These are phyloP conservation scores for Allacma fusca DNA, from an alignment of 2,888 invertebrate genomes.

Conservation along the genomic window DNA sequence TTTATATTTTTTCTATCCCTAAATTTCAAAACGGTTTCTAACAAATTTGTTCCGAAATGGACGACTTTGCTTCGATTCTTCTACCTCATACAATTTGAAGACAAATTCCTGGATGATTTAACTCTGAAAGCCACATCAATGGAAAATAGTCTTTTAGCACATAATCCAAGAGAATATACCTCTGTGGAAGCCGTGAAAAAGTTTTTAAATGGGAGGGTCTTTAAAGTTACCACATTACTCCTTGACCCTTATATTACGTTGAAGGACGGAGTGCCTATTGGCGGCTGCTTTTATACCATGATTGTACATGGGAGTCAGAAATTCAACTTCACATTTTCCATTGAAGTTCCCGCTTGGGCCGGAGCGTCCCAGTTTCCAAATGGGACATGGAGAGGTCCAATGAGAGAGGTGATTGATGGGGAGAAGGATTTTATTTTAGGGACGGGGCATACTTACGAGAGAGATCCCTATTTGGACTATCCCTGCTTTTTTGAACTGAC, in stretches of 20 bases:
- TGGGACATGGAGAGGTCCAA: background rate
- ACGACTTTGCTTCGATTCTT: too few species aligned
- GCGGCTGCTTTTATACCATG: background rate
- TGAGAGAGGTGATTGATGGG: background rate
- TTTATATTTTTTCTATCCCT: too few species aligned
- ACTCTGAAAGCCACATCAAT: too few species aligned
- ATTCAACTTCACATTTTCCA: background rate
- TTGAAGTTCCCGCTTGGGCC: background rate
- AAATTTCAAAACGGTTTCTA: too few species aligned
- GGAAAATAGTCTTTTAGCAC: too few species aligned
- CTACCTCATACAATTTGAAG: too few species aligned
- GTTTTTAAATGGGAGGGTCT: too few species aligned
- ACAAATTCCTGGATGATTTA: too few species aligned
- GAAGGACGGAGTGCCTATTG: background rate
- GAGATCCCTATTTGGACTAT: slow-evolving; percentile 9
- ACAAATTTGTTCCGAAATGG: too few species aligned
- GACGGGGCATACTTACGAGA: background rate
- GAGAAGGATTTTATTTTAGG: slow-evolving; percentile 13
- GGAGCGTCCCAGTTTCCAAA: slow-evolving; percentile 9
- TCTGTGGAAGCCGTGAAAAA: too few species aligned
- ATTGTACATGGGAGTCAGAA: background rate
- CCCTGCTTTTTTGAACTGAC: background rate
- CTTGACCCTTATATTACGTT: background rate
- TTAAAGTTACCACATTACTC: background rate
- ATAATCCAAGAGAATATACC: too few species aligned